Evolutionary conservation across 2,797 vertebrate genomes (phyloP), one percentile per base, ranked within the genome.

Genomic region (Aulostomus chinensis): DNA sequence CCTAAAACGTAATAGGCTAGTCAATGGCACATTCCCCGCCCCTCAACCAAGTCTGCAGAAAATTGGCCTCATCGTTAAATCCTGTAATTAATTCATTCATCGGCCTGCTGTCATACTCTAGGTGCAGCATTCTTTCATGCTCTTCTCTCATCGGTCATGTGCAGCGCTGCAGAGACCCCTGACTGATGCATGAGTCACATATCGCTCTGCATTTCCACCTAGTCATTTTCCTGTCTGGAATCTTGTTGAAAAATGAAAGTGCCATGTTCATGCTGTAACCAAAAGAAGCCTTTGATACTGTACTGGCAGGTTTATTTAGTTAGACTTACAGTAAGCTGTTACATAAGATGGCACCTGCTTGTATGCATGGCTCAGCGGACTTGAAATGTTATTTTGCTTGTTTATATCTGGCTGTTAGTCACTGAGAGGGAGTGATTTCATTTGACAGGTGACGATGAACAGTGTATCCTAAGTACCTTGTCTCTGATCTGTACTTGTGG

Each of bases 161-260:
- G 16, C 34, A n/a, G 18, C 11, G 40, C 49, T 42, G 45, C 42
- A 32, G 47, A 51, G 60, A 66, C 64, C 47, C 58, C 47, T 59
- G 15, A 14, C 16, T 41, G 28, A 38, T 46, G 56, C 34, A 57
- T 77, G 73, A 70, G 41, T 70, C 67, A 77, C 15, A 71, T 41
- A 35, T 68, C 67, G 31, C 54, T 9, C 54, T 9, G 20, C 37
- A 49, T 73, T 71, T 73, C 67, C 64, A 77, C 54, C 33, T 28
- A 40, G 22, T 50, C 69, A 64, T 83, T 72, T 74, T 49, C 46
- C 63, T 46, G 39, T 66, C 66, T 67, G 57, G 49, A 69, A 12
- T 41, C 45, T 9, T 17, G 47, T 56, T 68, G 69, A 83, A 53
- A 62, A 71, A 79, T 68, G 58, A 50, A 56, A 70, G 66, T 61